Evolutionary conservation across 92 coral and sea anemone species (phyloP).

Genomic region (Siderastrea siderea): DNA sequence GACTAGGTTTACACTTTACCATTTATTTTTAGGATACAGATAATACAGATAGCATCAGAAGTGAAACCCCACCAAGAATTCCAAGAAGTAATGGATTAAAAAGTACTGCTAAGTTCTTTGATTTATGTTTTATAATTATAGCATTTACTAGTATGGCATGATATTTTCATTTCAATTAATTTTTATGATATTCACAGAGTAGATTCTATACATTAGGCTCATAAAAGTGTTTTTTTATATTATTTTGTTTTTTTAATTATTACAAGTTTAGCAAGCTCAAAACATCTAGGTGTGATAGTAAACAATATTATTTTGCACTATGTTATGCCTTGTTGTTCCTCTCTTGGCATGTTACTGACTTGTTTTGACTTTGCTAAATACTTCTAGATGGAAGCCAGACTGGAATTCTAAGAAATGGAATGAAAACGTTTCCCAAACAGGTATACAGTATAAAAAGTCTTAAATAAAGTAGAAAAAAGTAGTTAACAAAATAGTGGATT

Average conservation of each 20-base stretch:
- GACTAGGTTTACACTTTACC: neutral
- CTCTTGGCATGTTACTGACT: neutral
- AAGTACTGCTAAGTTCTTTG: slow-evolving; percentile 47
- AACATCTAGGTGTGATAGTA: no score
- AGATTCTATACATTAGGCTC: no score
- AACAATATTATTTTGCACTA: no score
- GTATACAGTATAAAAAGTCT: slow-evolving; percentile 13
- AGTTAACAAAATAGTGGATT: neutral
- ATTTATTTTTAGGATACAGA: slow-evolving; percentile 78
- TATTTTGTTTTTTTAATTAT: no score
- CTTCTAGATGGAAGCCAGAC: slow-evolving; percentile 64
- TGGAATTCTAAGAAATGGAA: slow-evolving; percentile 95
- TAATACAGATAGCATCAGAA: slow-evolving; percentile 81
- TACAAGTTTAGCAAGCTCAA: no score
- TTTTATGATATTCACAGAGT: no score
- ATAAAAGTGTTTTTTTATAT: no score
- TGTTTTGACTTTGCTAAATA: neutral
- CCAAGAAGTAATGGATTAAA: slow-evolving; percentile 72
- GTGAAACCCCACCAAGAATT: slow-evolving; percentile 68
- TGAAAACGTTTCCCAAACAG: slow-evolving; percentile 76
- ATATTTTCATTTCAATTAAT: no score
- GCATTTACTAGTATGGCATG: no score
- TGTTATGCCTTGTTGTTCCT: no score
- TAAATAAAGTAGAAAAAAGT: neutral
- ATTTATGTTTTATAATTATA: neutral